These are phyloP conservation scores for Protodeltote pygarga DNA, from an alignment of 2,888 invertebrate genomes.

Conservation along the genomic window DNA sequence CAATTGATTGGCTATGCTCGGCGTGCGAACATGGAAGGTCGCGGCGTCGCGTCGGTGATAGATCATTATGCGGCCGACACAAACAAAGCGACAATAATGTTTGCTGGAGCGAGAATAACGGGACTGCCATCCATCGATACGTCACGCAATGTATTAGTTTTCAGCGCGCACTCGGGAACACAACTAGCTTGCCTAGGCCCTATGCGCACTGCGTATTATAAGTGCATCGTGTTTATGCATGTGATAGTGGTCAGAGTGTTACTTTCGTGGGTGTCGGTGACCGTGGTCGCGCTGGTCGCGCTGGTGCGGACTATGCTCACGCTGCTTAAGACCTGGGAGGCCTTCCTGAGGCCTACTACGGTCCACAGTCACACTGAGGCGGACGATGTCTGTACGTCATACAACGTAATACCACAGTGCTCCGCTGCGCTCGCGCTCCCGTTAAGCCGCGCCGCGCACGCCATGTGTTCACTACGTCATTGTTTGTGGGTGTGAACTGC, in stretches of 20 bases:
- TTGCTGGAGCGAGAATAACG: slow-evolving; percentile 48
- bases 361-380: not conserved
- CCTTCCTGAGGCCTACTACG: slow-evolving; percentile 43
- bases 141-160: slow-evolving; percentile 29
- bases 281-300: not conserved
- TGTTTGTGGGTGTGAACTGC: not conserved
- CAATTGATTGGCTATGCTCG: not conserved
- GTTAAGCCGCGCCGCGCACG: too few relatives aligned
- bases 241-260: not conserved
- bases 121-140: slow-evolving; percentile 27
- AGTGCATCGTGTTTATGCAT: slow-evolving; percentile 9
- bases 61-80: slow-evolving; percentile 33
- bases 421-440: not conserved
- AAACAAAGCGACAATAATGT: slow-evolving; percentile 49
- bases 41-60: slow-evolving; percentile 5
- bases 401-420: not conserved
- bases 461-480: slow-evolving; percentile 1
- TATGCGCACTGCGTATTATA: not conserved
- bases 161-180: slow-evolving; percentile 21
- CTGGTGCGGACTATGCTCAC: slow-evolving; percentile 59
- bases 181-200: not conserved
- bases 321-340: slow-evolving; percentile 67
- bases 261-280: not conserved
- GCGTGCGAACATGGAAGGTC: slow-evolving; percentile 30
- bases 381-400: slow-evolving; percentile 10